These are phyloP conservation scores for Chironomus tepperi DNA, from an alignment of 1,140 invertebrate species.

Conservation along the genomic window DNA sequence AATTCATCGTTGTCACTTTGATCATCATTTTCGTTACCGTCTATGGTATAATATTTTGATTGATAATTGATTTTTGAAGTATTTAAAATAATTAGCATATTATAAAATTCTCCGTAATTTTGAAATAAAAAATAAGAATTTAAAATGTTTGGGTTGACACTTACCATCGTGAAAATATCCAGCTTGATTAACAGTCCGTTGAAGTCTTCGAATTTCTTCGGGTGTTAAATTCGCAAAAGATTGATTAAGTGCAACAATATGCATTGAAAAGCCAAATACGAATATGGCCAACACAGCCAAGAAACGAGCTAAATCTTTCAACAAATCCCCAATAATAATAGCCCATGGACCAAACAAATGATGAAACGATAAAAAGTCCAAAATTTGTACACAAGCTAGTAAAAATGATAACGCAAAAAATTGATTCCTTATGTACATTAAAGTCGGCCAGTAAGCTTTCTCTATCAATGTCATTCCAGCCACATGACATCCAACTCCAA, in stretches of 20 bases:
- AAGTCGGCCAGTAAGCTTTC: slow-evolving; percentile 63
- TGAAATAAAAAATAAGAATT: slow-evolving; percentile 30
- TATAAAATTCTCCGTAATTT: slow-evolving; percentile 25
- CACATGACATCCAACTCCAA: slow-evolving; percentile 85
- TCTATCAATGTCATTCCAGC: slow-evolving; percentile 63
- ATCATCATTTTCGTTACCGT: background rate
- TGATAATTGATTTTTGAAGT: slow-evolving; percentile 23
- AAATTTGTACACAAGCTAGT: slow-evolving; percentile 90
- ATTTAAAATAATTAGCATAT: slow-evolving; percentile 28
- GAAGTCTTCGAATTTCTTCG: slow-evolving; percentile 45
- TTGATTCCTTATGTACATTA: slow-evolving; percentile 91
- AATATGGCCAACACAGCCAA: slow-evolving; percentile 95
- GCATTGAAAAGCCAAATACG: slow-evolving; percentile 96
- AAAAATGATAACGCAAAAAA: slow-evolving; percentile 90
- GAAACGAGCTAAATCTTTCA: slow-evolving; percentile 90
- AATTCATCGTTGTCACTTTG: background rate
- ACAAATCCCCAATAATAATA: slow-evolving; percentile 80
- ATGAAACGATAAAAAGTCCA: slow-evolving; percentile 96
- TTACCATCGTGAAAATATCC: slow-evolving; percentile 67
- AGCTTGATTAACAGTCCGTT: slow-evolving; percentile 41
- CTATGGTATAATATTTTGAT: background rate
- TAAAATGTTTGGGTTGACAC: slow-evolving; percentile 34
- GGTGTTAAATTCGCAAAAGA: slow-evolving; percentile 62
- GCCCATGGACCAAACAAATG: slow-evolving; percentile 98
- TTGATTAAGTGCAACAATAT: slow-evolving; percentile 92